Base-by-base conservation (phyloP, 1,140 invertebrate species). In the Ruditapes philippinarum region DNA sequence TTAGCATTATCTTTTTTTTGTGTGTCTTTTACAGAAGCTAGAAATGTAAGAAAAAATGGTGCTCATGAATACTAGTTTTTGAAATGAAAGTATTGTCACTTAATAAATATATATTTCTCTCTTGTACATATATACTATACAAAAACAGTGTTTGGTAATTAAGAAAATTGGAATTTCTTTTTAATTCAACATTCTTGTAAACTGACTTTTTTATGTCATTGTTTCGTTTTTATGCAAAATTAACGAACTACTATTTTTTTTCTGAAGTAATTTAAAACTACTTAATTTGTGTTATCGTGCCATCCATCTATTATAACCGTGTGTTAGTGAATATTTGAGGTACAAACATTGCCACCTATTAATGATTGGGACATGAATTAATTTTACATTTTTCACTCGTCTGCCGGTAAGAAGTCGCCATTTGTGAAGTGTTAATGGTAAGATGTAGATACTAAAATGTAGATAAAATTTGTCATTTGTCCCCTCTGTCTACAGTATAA, bases 391-490 rank as follows among this genome's bases (percentile, higher is more conserved):
- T 78, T 78, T 86, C 84, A 86, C 28, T 7, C 33, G 25, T 11
- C 12, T 62, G 22, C n/a, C 45, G 51, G 36, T 31, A 38, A 17
- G 25, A 4, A 78, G 84, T 86, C 84, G 84, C 84, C 84, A 86
- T 36, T 78, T 33, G 22, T 86, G 84, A 86, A 57, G 57, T 86
- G 54, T 86, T 86, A 78, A 86, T 86, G 73, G 38, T 33, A 19
- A 14, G 14, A 12, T 42, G 40, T 51, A 49, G 62, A 73, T 73
- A 84, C 82, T 84, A 45, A 49, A 51, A 54, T 51, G 82, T 74
- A 84, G 82, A 84, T 84, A 84, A 73, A 84, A 57, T 73, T 42
- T 74, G 82, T 84, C 82, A 84, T 40, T 36, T 74, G 82, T 84
- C 82, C 31, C 17, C 17, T 25, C 1, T 38, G 65, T 70, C 65